These are phyloP conservation scores for Aphaenogaster floridana DNA, from an alignment of 1,140 invertebrate species.

Conservation along the genomic window DNA sequence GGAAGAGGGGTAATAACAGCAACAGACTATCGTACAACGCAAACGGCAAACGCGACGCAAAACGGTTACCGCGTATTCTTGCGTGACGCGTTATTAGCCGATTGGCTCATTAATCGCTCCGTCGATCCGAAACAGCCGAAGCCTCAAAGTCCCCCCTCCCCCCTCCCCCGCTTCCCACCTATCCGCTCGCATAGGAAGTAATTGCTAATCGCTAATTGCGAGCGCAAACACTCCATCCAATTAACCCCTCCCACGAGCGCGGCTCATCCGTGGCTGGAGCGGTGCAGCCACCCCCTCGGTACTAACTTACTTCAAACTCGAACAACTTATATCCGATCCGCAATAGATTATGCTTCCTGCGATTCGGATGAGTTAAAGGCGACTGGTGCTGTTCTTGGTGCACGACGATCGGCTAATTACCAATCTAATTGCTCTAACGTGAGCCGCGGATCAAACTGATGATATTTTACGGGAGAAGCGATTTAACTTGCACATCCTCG, in stretches of 20 bases:
- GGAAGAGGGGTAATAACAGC: slow-evolving; percentile 65
- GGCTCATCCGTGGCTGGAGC: slow-evolving; percentile 20
- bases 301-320: slow-evolving; percentile 41
- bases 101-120: slow-evolving; percentile 87
- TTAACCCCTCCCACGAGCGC: slow-evolving; percentile 75
- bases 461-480: background rate
- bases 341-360: slow-evolving; percentile 33
- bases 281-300: slow-evolving; percentile 54
- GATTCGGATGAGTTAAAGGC: slow-evolving; percentile 26
- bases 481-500: background rate
- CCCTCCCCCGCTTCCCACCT: slow-evolving; percentile 26
- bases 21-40: slow-evolving; percentile 72
- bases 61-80: slow-evolving; percentile 84
- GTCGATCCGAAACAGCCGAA: slow-evolving; percentile 82
- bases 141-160: slow-evolving; percentile 44
- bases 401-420: slow-evolving; percentile 24
- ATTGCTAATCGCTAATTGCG: slow-evolving; percentile 86
- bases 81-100: slow-evolving; percentile 86
- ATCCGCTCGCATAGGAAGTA: slow-evolving; percentile 80
- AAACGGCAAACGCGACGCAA: slow-evolving; percentile 60
- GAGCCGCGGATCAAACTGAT: background rate
- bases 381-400: background rate
- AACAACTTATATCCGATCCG: slow-evolving; percentile 46
- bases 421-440: slow-evolving; percentile 6
- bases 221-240: slow-evolving; percentile 84